phyloP scores from a whole-genome alignment of 2,888 invertebrate genomes.

The Phania funesta region DNA sequence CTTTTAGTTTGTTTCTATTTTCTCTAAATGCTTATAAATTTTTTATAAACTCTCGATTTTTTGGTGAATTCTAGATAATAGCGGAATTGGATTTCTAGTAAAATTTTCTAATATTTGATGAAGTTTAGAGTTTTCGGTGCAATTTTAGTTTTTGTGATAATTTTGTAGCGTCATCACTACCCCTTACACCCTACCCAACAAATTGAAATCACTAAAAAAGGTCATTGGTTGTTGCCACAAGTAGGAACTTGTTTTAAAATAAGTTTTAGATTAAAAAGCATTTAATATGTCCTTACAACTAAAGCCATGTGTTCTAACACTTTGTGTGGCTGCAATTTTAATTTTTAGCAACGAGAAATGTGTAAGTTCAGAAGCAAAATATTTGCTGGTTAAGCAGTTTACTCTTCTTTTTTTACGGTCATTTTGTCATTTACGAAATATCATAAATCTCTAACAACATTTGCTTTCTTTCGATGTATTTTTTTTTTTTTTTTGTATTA shows the following conservation, averaged over 20 bases:
- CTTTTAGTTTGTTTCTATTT: too few species aligned
- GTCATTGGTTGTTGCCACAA: background rate
- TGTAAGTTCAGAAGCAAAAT: background rate
- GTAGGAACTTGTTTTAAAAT: background rate
- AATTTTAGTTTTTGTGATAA: too few species aligned
- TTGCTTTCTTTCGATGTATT: conserved; percentile 26
- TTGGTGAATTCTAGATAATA: too few species aligned
- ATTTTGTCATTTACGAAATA: conserved; percentile 52
- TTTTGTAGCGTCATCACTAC: too few species aligned
- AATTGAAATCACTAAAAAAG: background rate
- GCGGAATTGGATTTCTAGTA: too few species aligned
- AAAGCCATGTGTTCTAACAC: conserved; percentile 6
- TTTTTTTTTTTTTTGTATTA: conserved; percentile 1
- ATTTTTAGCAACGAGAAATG: background rate
- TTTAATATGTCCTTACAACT: conserved; percentile 4
- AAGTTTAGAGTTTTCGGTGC: too few species aligned
- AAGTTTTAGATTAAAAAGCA: background rate
- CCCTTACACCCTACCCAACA: too few species aligned
- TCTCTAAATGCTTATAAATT: too few species aligned
- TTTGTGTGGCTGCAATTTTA: background rate
- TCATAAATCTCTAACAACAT: conserved; percentile 56
- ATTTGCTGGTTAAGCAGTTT: conserved; percentile 40
- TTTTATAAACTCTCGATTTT: too few species aligned
- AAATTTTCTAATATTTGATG: too few species aligned
- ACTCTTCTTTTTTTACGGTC: background rate